Evolutionary conservation across 2,888 invertebrate genomes (phyloP).

Genomic region (Osmoderma eremita): DNA sequence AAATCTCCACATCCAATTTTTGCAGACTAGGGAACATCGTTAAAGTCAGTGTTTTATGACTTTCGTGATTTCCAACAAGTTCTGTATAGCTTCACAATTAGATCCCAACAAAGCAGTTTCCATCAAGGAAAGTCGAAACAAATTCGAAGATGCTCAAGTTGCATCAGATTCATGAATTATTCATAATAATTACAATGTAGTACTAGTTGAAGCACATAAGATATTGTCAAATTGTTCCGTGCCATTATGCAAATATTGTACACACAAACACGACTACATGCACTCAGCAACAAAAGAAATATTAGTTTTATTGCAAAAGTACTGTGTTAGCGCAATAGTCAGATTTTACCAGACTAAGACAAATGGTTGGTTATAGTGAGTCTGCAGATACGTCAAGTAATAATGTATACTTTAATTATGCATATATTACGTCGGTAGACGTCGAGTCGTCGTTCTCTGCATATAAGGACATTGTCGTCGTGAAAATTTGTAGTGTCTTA

Average conservation of each 20-base stretch:
- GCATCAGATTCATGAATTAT: not conserved
- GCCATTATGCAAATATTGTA: not conserved
- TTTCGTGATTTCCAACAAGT: not conserved
- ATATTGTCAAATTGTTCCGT: not conserved
- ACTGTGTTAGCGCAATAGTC: not conserved
- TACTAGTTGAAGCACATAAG: not conserved
- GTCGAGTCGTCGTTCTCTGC: not conserved
- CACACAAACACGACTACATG: not conserved
- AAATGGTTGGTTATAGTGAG: not conserved
- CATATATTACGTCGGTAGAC: not conserved
- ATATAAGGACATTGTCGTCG: not conserved
- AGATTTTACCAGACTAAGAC: not conserved
- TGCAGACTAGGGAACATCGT: not conserved
- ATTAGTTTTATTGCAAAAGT: not conserved
- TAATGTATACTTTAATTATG: not conserved
- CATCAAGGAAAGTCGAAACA: not conserved
- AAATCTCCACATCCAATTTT: not conserved
- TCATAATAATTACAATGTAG: conserved; percentile 1
- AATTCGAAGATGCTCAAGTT: not conserved
- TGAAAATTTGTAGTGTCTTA: not conserved
- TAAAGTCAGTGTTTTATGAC: conserved; percentile 2
- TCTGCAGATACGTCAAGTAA: not conserved
- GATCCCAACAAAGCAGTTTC: not conserved
- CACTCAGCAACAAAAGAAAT: not conserved
- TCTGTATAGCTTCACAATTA: not conserved